Percentiles rank a stretch among this genome's conserved stretches.
Evolutionary conservation across 2,113 vertebrate species (phyloP).

Genomic region (Podarcis cretensis): DNA sequence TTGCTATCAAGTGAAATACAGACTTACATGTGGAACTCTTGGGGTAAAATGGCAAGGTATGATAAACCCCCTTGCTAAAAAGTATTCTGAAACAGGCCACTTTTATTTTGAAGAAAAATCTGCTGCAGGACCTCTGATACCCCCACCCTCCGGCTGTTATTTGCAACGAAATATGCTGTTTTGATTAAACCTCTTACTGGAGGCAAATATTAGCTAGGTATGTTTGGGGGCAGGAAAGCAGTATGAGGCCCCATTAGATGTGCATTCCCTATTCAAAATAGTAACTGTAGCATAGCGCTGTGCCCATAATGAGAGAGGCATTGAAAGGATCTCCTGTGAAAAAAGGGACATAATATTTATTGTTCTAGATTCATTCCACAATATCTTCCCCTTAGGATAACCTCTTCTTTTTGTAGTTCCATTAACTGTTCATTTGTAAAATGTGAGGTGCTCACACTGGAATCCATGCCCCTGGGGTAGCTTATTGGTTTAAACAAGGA

Average conservation of each 20-base stretch:
- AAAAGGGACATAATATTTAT: background rate
- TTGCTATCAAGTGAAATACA: background rate
- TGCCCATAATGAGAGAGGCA: background rate
- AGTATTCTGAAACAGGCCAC: background rate
- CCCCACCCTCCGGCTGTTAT: background rate
- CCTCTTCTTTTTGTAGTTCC: background rate
- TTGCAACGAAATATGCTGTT: background rate
- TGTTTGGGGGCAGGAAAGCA: background rate
- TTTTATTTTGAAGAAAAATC: background rate
- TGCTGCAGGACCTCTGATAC: background rate
- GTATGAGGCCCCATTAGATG: background rate
- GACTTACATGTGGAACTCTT: background rate
- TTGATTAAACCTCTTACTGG: background rate
- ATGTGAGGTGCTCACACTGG: background rate
- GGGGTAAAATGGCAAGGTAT: background rate
- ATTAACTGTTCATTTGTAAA: background rate
- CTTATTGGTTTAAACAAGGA: background rate
- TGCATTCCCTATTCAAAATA: background rate
- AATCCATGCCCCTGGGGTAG: background rate
- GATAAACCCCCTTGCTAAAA: background rate
- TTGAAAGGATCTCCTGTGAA: background rate
- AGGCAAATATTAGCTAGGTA: background rate
- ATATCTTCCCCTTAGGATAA: background rate
- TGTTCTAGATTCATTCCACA: background rate
- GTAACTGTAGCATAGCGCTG: background rate